phyloP scores from a whole-genome alignment of 2,888 invertebrate genomes.

The Cyclophora albipunctata region DNA sequence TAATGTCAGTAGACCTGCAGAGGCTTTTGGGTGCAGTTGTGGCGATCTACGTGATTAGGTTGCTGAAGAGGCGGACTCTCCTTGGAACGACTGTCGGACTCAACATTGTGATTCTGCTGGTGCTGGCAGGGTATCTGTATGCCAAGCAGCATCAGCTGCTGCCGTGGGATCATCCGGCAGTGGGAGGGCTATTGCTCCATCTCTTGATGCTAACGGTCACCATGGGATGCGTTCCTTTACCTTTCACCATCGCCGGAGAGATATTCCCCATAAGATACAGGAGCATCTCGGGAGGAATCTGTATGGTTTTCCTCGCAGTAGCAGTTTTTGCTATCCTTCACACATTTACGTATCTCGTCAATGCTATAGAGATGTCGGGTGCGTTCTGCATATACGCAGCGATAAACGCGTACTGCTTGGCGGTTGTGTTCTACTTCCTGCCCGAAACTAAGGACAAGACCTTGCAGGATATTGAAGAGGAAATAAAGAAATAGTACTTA shows the following conservation, averaged over 20 bases:
- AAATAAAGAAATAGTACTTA: no score
- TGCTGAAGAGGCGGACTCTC: slow-evolving; percentile 38
- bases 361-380: slow-evolving; percentile 24
- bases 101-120: slow-evolving; percentile 29
- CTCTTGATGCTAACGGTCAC: slow-evolving; percentile 70
- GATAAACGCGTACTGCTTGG: slow-evolving; percentile 35
- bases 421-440: slow-evolving; percentile 34
- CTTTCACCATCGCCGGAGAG: slow-evolving; percentile 82
- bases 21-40: slow-evolving; percentile 36
- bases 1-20: slow-evolving; percentile 37
- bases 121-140: slow-evolving; percentile 38
- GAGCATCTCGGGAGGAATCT: slow-evolving; percentile 70
- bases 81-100: slow-evolving; percentile 32
- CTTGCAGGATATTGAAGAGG: slow-evolving; percentile 43
- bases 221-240: slow-evolving; percentile 77
- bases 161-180: slow-evolving; percentile 25
- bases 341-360: slow-evolving; percentile 23
- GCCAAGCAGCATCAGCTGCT: slow-evolving; percentile 27
- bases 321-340: slow-evolving; percentile 27
- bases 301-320: slow-evolving; percentile 27
- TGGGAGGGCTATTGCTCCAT: slow-evolving; percentile 43
- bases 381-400: slow-evolving; percentile 34
- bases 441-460: slow-evolving; percentile 51
- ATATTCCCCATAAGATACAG: slow-evolving; percentile 77
- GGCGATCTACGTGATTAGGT: slow-evolving; percentile 38